These are phyloP conservation scores for Megaceryle alcyon DNA, from an alignment of 2,797 vertebrate species.

Conservation along the genomic window DNA sequence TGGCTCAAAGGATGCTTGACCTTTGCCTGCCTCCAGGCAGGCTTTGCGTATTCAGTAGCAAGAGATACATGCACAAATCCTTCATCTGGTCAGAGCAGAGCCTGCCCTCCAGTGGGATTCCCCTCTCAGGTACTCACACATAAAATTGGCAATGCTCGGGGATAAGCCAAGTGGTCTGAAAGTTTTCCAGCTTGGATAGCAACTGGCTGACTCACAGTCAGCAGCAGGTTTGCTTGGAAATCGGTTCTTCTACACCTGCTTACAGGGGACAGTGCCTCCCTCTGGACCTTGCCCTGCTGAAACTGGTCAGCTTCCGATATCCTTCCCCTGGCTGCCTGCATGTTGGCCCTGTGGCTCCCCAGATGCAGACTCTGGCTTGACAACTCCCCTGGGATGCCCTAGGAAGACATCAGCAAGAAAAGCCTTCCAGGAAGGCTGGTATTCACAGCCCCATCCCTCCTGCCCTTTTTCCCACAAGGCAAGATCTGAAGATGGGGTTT, in stretches of 20 bases:
- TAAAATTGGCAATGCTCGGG: rapidly evolving
- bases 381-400: not conserved
- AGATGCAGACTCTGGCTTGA: not conserved
- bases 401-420: not conserved
- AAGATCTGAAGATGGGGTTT: not conserved
- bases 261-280: not conserved
- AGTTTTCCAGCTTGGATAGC: not conserved
- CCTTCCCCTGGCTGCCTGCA: not conserved
- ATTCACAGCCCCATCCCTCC: not conserved
- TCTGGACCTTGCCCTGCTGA: not conserved
- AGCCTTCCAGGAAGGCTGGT: not conserved
- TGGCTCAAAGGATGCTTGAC: not conserved
- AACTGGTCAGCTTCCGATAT: not conserved
- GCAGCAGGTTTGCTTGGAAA: not conserved
- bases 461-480: not conserved
- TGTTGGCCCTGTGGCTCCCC: not conserved
- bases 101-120: not conserved
- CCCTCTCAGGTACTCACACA: not conserved
- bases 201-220: not conserved
- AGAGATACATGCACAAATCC: not conserved
- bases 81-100: not conserved
- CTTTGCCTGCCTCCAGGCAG: not conserved
- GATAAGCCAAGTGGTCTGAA: not conserved
- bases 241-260: not conserved
- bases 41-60: rapidly evolving